Evolutionary conservation across 2,888 invertebrate species (phyloP), one percentile per base, ranked within the genome.

Genomic region (Tigriopus californicus): DNA sequence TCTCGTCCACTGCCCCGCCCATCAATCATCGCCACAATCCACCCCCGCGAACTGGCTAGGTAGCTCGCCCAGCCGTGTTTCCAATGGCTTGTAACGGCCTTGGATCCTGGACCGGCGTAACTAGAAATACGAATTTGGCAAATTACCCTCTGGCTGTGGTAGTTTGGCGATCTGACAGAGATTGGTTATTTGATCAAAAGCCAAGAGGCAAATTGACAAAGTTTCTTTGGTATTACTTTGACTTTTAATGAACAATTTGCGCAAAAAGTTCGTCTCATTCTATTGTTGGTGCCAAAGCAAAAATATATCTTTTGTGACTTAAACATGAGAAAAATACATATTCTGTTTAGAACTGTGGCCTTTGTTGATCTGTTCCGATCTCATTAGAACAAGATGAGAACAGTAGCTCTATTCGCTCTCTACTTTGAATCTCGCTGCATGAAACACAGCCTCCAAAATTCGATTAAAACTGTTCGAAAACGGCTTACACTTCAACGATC

Each of bases 41-140:
- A 80, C 65, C 83, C 83, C 70, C 82, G 83, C 62, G 85, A 82
- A 20, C 83, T 82, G 20, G 85, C 81, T 52, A 95, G 75, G 66
- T 89, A 91, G 44, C 83, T 82, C 61, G 86, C 86, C 89, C 90
- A 92, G 69, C 85, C 85, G 20, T 91, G 68, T 62, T 75, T 76
- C 77, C 86, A 94, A 67, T 80, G 80, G 66, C 88, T 82, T 0
- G 81, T 80, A 6, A 91, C 90, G 66, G 83, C 78, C 66, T 83
- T 84, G 0, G 88, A 83, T 67, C 88, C 88, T 0, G 95, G 95
- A 6, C 94, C 94, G 4, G 83, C 92, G 70, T 95, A 90, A 13
- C 52, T 52, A 22, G 20, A 51, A 52, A 52, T 20, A 52, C 1
- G 1, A 22, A 52, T 15, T 46, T 20, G 8, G 33, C 33, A 33